Percentiles rank a stretch among this genome's conserved stretches.
phyloP scores from a whole-genome alignment of 2,888 invertebrate genomes.

The Thumatha senex region DNA sequence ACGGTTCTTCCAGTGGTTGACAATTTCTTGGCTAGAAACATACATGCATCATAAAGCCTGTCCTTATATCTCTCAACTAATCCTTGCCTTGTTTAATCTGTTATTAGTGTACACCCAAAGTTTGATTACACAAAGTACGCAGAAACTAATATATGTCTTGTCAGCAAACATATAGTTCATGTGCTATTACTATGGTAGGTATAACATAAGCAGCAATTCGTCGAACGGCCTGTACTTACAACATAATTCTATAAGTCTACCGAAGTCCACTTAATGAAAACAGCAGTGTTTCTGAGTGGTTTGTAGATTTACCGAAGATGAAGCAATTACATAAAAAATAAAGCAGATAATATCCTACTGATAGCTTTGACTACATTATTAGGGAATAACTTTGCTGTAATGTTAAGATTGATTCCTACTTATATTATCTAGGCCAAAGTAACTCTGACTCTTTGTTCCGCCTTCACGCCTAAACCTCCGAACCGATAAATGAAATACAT shows the following conservation, averaged over 20 bases:
- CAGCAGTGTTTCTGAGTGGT: conserved; percentile 14
- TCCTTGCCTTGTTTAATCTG: background rate
- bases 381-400: too few species aligned
- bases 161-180: background rate
- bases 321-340: background rate
- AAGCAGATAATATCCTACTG: background rate
- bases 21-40: too few species aligned
- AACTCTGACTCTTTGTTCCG: too few species aligned
- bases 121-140: background rate
- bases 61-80: background rate
- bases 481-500: too few species aligned
- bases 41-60: background rate
- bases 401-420: too few species aligned
- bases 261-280: conserved; percentile 37
- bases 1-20: too few species aligned
- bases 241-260: conserved; percentile 26
- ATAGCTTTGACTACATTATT: too few species aligned
- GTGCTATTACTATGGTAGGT: background rate
- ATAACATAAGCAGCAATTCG: too few species aligned
- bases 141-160: background rate
- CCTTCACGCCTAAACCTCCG: too few species aligned
- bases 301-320: background rate
- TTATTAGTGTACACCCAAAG: background rate
- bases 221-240: conserved; percentile 2
- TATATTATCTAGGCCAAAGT: too few species aligned